phyloP scores from a whole-genome alignment of 2,113 vertebrate species.

The Plotosus lineatus region DNA sequence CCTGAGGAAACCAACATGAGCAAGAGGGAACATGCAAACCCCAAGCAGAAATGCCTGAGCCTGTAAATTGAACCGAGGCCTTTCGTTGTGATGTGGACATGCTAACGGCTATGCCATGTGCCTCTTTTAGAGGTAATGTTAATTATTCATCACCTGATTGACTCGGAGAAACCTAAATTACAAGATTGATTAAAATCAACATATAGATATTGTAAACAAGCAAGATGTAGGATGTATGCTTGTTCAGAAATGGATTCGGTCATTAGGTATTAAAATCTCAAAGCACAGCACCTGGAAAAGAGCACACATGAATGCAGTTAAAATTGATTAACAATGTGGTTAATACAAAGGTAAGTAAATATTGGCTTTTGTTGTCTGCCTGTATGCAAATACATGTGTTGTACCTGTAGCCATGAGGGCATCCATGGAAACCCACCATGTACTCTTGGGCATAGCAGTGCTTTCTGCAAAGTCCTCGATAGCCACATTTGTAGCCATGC shows the following conservation, averaged over 20 bases:
- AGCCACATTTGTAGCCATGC: conserved; percentile 45
- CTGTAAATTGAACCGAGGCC: too few species aligned
- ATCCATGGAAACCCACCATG: conserved; percentile 51
- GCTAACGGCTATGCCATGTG: too few species aligned
- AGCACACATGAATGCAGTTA: conserved; percentile 14
- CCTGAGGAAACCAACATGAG: too few species aligned
- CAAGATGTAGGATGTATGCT: neutral
- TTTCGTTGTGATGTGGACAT: too few species aligned
- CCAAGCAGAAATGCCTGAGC: too few species aligned
- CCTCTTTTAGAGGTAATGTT: too few species aligned
- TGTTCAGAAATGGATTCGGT: neutral
- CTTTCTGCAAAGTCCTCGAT: conserved; percentile 51
- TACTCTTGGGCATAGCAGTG: conserved; percentile 54
- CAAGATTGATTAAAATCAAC: too few species aligned
- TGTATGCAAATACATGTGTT: neutral
- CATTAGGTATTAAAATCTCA: conserved; percentile 35
- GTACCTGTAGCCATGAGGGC: conserved; percentile 55
- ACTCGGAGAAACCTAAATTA: neutral
- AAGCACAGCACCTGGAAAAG: conserved; percentile 56
- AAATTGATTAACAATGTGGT: neutral
- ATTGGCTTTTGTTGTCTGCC: neutral
- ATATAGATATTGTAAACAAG: conserved; percentile 26
- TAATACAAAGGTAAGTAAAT: neutral
- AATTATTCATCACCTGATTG: neutral
- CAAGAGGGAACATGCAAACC: too few species aligned